Evolutionary conservation across 2,888 invertebrate species (phyloP).

Genomic region (Xanthia icteritia): DNA sequence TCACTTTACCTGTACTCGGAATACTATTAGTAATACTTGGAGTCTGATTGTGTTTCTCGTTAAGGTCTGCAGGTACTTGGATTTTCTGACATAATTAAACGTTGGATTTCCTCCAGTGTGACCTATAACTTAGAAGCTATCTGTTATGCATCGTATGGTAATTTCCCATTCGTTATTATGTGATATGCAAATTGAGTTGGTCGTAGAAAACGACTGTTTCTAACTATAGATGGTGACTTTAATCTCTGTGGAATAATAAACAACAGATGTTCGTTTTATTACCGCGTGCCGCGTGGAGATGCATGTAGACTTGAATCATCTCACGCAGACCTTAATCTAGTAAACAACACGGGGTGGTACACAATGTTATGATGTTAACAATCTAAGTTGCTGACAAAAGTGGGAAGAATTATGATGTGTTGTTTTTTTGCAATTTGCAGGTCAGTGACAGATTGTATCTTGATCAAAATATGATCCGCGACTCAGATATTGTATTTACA

Average conservation of each 20-base stretch:
- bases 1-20: slow-evolving; percentile 36
- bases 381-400: neutral
- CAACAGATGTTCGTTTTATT: slow-evolving; percentile 40
- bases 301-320: slow-evolving; percentile 22
- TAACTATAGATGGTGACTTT: slow-evolving; percentile 34
- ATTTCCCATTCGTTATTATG: slow-evolving; percentile 12
- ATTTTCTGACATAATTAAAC: slow-evolving; percentile 14
- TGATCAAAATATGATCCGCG: too few relatives aligned
- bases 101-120: slow-evolving; percentile 21
- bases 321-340: slow-evolving; percentile 5
- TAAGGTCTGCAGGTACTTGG: slow-evolving; percentile 20
- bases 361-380: neutral
- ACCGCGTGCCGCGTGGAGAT: slow-evolving; percentile 19
- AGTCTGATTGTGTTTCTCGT: slow-evolving; percentile 23
- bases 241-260: slow-evolving; percentile 30
- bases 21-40: slow-evolving; percentile 41
- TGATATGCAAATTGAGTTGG: slow-evolving; percentile 6
- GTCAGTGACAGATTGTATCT: too few relatives aligned
- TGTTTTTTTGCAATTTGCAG: too few relatives aligned
- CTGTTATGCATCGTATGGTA: slow-evolving; percentile 7
- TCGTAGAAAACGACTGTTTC: slow-evolving; percentile 24
- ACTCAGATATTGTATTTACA: too few relatives aligned
- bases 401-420: neutral
- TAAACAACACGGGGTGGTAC: neutral
- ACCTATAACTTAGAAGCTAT: neutral